Conservation (phyloP, 2,888 invertebrate genomes). For the Leucoma salicis region DNA sequence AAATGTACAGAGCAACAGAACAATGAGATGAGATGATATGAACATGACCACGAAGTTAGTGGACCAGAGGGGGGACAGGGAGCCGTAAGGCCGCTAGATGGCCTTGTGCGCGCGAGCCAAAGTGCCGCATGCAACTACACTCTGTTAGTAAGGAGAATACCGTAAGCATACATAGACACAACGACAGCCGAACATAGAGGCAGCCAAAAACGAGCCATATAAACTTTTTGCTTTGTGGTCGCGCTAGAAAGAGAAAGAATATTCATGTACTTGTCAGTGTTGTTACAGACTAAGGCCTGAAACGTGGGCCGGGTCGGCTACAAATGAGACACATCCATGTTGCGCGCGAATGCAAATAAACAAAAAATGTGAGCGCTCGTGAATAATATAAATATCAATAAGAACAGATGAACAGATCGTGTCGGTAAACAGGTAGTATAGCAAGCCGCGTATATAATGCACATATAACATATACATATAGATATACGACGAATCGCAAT, state of each 20-base stretch:
- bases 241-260: slow-evolving; percentile 77
- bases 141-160: slow-evolving; percentile 59
- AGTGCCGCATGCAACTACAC: slow-evolving; percentile 69
- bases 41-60: slow-evolving; percentile 29
- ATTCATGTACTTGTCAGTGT: slow-evolving; percentile 62
- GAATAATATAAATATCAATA: slow-evolving; percentile 37
- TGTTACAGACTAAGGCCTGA: slow-evolving; percentile 5
- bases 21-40: slow-evolving; percentile 42
- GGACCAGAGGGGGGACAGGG: slow-evolving; percentile 9
- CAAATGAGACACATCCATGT: slow-evolving; percentile 20
- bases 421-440: slow-evolving; percentile 51
- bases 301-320: slow-evolving; percentile 5
- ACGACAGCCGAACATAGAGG: slow-evolving; percentile 79
- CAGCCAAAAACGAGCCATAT: slow-evolving; percentile 81
- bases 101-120: slow-evolving; percentile 10
- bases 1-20: slow-evolving; percentile 31
- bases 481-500: slow-evolving; percentile 31
- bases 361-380: slow-evolving; percentile 60
- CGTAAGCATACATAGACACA: slow-evolving; percentile 81
- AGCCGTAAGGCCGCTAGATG: slow-evolving; percentile 1
- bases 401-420: slow-evolving; percentile 47
- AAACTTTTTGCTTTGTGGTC: slow-evolving; percentile 78
- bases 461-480: slow-evolving; percentile 47
- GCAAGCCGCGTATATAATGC: slow-evolving; percentile 67
- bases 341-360: slow-evolving; percentile 60